Percentiles rank a stretch among this genome's conserved stretches.
Evolutionary conservation across 2,797 vertebrate species (phyloP).

Genomic region (Microhierax caerulescens): DNA sequence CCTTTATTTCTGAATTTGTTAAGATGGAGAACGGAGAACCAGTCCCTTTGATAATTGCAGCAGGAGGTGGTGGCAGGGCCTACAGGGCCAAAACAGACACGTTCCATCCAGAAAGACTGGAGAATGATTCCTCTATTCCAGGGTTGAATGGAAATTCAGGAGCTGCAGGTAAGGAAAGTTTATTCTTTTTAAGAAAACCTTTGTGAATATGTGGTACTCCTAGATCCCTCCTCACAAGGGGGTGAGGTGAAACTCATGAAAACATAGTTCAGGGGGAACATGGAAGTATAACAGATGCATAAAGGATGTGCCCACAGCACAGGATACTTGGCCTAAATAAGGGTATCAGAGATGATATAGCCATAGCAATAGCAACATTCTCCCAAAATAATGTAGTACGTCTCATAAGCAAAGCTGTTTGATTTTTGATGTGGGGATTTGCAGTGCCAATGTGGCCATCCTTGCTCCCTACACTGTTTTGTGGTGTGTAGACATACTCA

Average conservation of each 20-base stretch:
- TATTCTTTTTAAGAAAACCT: not conserved
- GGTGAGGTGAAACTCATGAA: not conserved
- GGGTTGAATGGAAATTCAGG: slow-evolving; percentile 91
- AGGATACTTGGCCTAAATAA: not conserved
- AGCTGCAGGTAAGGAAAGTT: slow-evolving; percentile 84
- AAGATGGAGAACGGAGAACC: slow-evolving; percentile 88
- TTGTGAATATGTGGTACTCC: not conserved
- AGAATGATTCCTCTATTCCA: slow-evolving; percentile 83
- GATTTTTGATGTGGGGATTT: not conserved
- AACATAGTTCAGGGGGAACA: not conserved
- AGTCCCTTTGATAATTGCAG: slow-evolving; percentile 89
- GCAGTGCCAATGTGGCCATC: not conserved
- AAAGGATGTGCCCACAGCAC: not conserved
- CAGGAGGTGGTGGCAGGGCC: slow-evolving; percentile 92
- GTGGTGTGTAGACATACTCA: not conserved
- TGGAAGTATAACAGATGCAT: not conserved
- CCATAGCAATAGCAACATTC: not conserved
- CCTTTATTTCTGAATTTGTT: slow-evolving; percentile 47
- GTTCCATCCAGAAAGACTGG: slow-evolving; percentile 85
- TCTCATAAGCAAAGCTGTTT: not conserved
- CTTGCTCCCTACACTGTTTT: not conserved
- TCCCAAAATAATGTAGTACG: not conserved
- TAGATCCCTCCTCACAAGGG: not conserved
- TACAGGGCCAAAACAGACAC: slow-evolving; percentile 89
- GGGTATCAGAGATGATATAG: not conserved